A percentile compares a stretch with the other conserved stretches of the same genome.
These are phyloP conservation scores for Agonopterix subpropinquella DNA, from an alignment of 2,888 invertebrate species.

Conservation along the genomic window DNA sequence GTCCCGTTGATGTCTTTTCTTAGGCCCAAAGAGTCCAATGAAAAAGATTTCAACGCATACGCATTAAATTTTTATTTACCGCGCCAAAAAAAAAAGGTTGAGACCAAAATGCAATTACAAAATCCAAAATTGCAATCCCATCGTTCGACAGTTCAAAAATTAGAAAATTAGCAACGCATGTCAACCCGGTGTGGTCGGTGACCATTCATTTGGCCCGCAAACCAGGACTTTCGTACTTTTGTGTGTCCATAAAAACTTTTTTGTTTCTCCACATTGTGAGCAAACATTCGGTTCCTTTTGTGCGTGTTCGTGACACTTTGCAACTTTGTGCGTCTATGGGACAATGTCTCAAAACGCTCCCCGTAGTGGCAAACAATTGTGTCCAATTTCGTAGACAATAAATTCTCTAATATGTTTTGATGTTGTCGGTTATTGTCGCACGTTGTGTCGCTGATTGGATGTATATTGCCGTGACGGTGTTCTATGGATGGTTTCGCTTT, in stretches of 20 bases:
- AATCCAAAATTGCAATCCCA: slow-evolving; percentile 10
- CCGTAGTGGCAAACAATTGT: slow-evolving; percentile 53
- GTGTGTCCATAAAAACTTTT: slow-evolving; percentile 27
- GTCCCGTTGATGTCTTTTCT: too few species aligned
- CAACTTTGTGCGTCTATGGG: slow-evolving; percentile 25
- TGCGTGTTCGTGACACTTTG: slow-evolving; percentile 32
- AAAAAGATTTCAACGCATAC: too few species aligned
- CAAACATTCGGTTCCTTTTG: slow-evolving; percentile 38
- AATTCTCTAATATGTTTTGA: slow-evolving; percentile 69
- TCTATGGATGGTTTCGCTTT: slow-evolving; percentile 33
- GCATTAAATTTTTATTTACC: too few species aligned
- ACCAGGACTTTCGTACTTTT: slow-evolving; percentile 17
- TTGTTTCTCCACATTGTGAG: slow-evolving; percentile 42
- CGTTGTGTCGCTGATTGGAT: slow-evolving; percentile 44
- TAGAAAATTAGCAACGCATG: slow-evolving; percentile 65
- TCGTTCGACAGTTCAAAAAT: slow-evolving; percentile 32
- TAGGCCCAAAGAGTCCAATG: too few species aligned
- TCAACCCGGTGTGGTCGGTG: slow-evolving; percentile 60
- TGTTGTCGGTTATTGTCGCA: slow-evolving; percentile 50
- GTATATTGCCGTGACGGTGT: slow-evolving; percentile 55
- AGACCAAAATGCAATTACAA: slow-evolving; percentile 9
- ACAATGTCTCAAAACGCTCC: slow-evolving; percentile 48
- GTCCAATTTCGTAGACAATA: slow-evolving; percentile 65
- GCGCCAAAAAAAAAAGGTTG: neutral
- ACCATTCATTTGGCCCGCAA: slow-evolving; percentile 51